Base-by-base conservation (phyloP, 2,113 vertebrate genomes). In the Ellobius talpinus region DNA sequence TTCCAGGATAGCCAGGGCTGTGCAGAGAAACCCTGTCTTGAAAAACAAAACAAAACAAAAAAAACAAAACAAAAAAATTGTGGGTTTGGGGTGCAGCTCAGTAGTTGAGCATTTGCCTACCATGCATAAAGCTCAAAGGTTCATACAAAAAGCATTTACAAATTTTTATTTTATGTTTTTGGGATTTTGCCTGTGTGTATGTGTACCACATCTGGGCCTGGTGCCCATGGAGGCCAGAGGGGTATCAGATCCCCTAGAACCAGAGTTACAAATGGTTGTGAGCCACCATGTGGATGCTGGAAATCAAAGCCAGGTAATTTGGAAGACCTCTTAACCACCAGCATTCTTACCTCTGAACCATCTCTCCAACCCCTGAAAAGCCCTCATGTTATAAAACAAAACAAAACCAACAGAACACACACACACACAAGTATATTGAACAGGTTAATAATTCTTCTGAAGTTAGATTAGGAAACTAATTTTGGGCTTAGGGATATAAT, bases 371-470 rank as follows among this genome's bases (percentile, higher is more conserved):
- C 36, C 52, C 79, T 39, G 52, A 85, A 65, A 86, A 31, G 2
- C 26, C 10, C 42, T 86, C 61, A 66, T 47, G 31, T 52, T 47
- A 58, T 21, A 66, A 91, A 81, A 45, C 23, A 58, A 89, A 36
- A 55, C 50, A 50, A 50, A 63, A 86, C 24, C n/a, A 66, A 68
- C 24, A 74, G 11, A 42, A 42, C 17, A 39, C 17, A 73, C 8
- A 23, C n/a, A 70, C 33, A 39, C n/a, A 73, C 19, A 72, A 78
- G 39, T 55, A 31, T 79, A 11, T 42, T 63, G 55, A 50, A 85
- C 12, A 36, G 63, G 23, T 85, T 85, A 79, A 55, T 50, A 87
- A 90, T 91, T 95, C n/a, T 82, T 90, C 63, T 93, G 36, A 87
- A 82, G 19, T 91, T 93, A 85, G 92, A 36, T 24, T 85, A 73